phyloP scores from a whole-genome alignment of 2,797 vertebrate genomes.

The Xyrichtys novacula region DNA sequence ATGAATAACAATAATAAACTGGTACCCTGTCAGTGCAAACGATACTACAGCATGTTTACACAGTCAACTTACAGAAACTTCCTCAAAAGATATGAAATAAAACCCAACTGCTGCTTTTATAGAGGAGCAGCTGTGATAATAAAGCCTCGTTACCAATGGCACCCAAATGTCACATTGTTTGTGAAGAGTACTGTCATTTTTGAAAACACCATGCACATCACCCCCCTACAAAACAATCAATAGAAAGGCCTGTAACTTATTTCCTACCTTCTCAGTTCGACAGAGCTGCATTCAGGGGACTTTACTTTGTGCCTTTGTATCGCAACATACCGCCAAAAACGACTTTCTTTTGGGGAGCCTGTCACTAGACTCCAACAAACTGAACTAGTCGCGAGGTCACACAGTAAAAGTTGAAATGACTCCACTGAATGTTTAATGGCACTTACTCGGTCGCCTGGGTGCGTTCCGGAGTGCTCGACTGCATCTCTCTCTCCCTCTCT shows the following conservation, averaged over 20 bases:
- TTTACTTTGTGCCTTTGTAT: constrained; percentile 65
- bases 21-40: constrained; percentile 34
- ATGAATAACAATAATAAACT: constrained; percentile 71
- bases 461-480: constrained; percentile 71
- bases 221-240: constrained; percentile 31
- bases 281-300: constrained; percentile 51
- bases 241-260: constrained; percentile 54
- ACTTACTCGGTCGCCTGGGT: constrained; percentile 81
- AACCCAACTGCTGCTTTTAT: constrained; percentile 3
- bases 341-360: constrained; percentile 44
- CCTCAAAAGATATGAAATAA: constrained; percentile 15
- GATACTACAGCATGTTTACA: constrained; percentile 2
- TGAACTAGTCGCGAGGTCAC: constrained; percentile 60
- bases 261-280: constrained; percentile 40
- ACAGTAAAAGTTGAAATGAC: constrained; percentile 77
- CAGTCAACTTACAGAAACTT: constrained; percentile 12
- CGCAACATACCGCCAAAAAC: constrained; percentile 49
- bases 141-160: constrained; percentile 42
- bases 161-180: constrained; percentile 49
- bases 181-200: constrained; percentile 49
- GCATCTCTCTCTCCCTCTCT: constrained; percentile 71
- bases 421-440: constrained; percentile 76
- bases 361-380: constrained; percentile 26
- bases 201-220: constrained; percentile 32
- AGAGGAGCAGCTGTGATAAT: constrained; percentile 49